phyloP scores from a whole-genome alignment of 2,113 vertebrate species.

The Cnemophilus loriae region DNA sequence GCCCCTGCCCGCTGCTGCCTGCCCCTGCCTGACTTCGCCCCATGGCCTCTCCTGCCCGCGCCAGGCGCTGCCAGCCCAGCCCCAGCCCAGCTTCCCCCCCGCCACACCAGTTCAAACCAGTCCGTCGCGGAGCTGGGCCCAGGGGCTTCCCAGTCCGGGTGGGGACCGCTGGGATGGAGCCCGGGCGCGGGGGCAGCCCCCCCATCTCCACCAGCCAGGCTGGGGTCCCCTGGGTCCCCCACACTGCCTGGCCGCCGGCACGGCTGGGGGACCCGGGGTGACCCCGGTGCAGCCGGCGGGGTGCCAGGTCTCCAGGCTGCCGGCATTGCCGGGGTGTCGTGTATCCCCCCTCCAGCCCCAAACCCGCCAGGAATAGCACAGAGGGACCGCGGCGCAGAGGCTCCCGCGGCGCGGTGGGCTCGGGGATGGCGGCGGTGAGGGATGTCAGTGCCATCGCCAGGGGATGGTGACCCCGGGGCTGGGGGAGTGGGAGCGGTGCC shows the following conservation, averaged over 20 bases:
- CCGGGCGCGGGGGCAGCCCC: background rate
- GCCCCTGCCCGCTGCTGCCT: conserved; percentile 8
- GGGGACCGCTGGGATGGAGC: background rate
- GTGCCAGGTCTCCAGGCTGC: background rate
- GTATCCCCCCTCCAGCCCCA: background rate
- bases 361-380: background rate
- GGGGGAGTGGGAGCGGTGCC: background rate
- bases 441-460: background rate
- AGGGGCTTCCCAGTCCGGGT: background rate
- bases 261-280: background rate
- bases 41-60: background rate
- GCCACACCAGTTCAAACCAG: conserved; percentile 38
- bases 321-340: background rate
- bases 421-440: background rate
- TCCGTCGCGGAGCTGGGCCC: background rate
- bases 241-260: background rate
- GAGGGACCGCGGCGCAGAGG: background rate
- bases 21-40: background rate
- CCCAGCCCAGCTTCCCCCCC: background rate
- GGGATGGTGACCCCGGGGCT: background rate
- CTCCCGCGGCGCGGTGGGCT: background rate
- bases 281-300: background rate
- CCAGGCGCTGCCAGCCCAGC: conserved; percentile 26
- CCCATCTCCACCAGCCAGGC: background rate
- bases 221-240: background rate